Percentiles rank a stretch among this genome's conserved stretches.
These are phyloP conservation scores for Drosophila mayaguana DNA, from an alignment of 2,888 invertebrate species.

Conservation along the genomic window DNA sequence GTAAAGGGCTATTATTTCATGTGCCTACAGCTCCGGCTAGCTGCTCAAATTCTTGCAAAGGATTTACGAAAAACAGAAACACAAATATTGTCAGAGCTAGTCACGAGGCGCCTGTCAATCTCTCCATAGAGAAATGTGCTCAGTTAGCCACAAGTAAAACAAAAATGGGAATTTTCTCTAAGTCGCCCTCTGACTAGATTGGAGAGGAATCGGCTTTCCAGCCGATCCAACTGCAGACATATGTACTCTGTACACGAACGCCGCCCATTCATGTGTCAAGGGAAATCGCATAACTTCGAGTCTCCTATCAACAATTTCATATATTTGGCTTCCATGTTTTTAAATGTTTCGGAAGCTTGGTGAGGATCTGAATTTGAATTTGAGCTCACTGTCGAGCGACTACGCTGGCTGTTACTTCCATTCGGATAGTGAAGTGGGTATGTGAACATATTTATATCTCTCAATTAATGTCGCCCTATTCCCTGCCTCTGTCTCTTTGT, in stretches of 20 bases:
- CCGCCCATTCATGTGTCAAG: no score
- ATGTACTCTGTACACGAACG: no score
- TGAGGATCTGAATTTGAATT: background rate
- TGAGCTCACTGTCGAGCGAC: background rate
- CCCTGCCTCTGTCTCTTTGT: no score
- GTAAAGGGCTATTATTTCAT: background rate
- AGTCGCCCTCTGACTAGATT: background rate
- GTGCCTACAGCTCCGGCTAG: no score
- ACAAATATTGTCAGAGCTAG: background rate
- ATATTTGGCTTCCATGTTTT: background rate
- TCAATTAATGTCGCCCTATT: no score
- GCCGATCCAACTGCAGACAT: no score
- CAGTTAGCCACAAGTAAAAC: background rate
- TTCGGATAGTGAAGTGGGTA: slow-evolving; percentile 10
- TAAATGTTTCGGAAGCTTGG: slow-evolving; percentile 10
- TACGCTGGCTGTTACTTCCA: background rate
- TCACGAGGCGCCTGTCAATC: background rate
- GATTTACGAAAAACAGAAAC: background rate
- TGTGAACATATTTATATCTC: background rate
- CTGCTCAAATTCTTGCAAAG: background rate
- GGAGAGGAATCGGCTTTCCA: no score
- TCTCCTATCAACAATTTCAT: slow-evolving; percentile 6
- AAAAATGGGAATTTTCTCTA: background rate
- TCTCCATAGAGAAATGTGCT: background rate
- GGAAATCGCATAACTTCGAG: background rate